Evolutionary conservation across 2,113 vertebrate species (phyloP).

Genomic region (Chunga burmeisteri): DNA sequence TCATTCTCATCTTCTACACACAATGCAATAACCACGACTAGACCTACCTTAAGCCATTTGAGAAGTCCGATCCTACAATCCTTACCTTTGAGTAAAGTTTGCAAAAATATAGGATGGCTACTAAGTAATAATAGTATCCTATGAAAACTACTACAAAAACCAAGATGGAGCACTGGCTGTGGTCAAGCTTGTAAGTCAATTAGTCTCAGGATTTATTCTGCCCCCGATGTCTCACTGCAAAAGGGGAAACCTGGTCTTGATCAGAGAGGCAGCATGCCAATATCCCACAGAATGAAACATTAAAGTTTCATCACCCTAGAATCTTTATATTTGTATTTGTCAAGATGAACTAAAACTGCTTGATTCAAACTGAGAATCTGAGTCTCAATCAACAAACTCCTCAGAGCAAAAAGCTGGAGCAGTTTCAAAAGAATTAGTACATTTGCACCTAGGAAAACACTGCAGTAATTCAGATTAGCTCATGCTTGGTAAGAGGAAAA

Average conservation of each 20-base stretch:
- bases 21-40: background rate
- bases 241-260: background rate
- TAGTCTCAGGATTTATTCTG: constrained; percentile 10
- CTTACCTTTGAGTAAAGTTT: background rate
- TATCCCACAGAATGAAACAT: background rate
- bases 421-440: background rate
- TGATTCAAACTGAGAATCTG: background rate
- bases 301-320: background rate
- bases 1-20: background rate
- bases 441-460: background rate
- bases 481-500: background rate
- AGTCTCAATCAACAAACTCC: background rate
- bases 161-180: background rate
- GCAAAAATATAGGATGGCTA: background rate
- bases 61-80: background rate
- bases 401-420: background rate
- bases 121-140: background rate
- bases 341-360: background rate
- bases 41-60: background rate
- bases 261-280: background rate
- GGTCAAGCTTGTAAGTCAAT: background rate
- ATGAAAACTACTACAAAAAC: background rate
- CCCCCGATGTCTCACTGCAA: background rate
- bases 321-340: background rate
- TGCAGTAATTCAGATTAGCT: background rate